Conservation (phyloP, 2,797 vertebrate genomes). For the Labroides dimidiatus region DNA sequence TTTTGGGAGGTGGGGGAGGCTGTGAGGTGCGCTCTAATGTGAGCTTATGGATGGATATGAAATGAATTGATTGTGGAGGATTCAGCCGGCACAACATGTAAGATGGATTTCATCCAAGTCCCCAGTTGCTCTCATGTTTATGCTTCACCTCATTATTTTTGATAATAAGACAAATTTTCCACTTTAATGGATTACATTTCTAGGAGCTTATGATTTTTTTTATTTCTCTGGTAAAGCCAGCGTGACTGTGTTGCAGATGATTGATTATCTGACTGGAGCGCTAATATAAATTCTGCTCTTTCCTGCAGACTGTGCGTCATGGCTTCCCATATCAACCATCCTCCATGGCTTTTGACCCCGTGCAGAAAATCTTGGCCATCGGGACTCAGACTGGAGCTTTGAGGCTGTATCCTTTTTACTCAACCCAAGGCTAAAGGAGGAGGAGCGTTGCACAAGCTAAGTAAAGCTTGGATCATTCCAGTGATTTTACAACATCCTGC, state of each 20-base stretch:
- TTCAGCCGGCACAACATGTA: conserved; percentile 20
- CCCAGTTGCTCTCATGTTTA: conserved; percentile 43
- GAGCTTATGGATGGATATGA: conserved; percentile 13
- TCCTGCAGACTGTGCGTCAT: conserved; percentile 95
- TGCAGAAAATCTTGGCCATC: conserved; percentile 97
- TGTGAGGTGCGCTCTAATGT: conserved; percentile 9
- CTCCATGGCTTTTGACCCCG: conserved; percentile 98
- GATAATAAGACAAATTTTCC: conserved; percentile 52
- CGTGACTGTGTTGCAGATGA: conserved; percentile 49
- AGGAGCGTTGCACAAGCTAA: conserved; percentile 32
- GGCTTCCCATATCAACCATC: conserved; percentile 97
- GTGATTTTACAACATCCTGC: not conserved
- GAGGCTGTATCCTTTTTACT: conserved; percentile 96
- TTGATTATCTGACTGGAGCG: conserved; percentile 48
- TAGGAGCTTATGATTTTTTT: conserved; percentile 49
- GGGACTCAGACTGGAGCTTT: conserved; percentile 95
- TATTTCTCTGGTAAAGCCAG: conserved; percentile 47
- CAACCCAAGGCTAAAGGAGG: not conserved
- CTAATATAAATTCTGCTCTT: conserved; percentile 70
- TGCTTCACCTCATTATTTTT: conserved; percentile 59
- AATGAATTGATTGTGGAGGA: conserved; percentile 30
- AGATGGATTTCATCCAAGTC: conserved; percentile 21
- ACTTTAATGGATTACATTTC: conserved; percentile 60
- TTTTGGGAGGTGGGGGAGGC: conserved; percentile 23
- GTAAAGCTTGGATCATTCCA: conserved; percentile 29